Percentiles rank a stretch among this genome's conserved stretches.
Evolutionary conservation across 2,797 vertebrate species (phyloP).

Genomic region (Phataginus tricuspis): DNA sequence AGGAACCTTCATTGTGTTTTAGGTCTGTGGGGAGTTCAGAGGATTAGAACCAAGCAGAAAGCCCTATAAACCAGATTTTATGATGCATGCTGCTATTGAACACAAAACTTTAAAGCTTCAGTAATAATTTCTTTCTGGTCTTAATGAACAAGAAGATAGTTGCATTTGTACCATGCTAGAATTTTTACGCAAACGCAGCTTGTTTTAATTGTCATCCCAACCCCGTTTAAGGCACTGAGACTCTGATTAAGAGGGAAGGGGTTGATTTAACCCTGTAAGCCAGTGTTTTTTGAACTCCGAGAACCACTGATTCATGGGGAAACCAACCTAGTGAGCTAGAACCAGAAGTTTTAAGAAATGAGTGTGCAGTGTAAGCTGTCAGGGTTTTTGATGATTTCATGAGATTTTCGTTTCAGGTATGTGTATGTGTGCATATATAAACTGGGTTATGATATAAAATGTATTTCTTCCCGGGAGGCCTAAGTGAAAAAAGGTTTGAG

Average conservation of each 20-base stretch:
- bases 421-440: not conserved
- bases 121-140: not conserved
- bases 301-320: not conserved
- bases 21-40: not conserved
- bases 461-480: not conserved
- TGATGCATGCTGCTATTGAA: not conserved
- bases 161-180: not conserved
- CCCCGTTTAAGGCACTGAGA: not conserved
- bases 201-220: not conserved
- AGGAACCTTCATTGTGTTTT: not conserved
- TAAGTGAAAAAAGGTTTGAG: not conserved
- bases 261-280: not conserved
- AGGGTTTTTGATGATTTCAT: not conserved
- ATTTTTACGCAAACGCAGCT: not conserved
- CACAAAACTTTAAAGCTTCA: not conserved
- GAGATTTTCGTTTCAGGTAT: not conserved
- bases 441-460: not conserved
- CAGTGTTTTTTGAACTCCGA: not conserved
- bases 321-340: not conserved
- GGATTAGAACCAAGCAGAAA: not conserved
- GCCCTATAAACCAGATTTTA: not conserved
- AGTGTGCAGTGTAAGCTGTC: not conserved
- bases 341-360: not conserved
- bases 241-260: not conserved
- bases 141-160: not conserved